Conservation (phyloP, 2,888 invertebrate genomes). For the Pharmacophagus antenor region DNA sequence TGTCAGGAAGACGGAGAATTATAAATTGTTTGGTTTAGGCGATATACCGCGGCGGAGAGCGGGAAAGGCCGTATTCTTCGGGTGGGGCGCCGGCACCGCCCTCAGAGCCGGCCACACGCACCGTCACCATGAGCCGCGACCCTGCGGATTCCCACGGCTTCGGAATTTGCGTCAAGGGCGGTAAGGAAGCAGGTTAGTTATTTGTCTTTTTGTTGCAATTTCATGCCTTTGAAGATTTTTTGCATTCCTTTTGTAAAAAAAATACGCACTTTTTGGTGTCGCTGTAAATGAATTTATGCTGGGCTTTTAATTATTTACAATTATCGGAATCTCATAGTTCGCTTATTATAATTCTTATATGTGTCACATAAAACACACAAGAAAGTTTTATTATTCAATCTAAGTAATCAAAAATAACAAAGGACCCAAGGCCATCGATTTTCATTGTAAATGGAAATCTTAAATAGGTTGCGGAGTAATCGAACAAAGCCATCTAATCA, state of each 20-base stretch:
- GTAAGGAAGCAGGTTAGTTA: constrained; percentile 90
- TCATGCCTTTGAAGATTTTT: neutral
- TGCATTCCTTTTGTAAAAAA: constrained; percentile 1
- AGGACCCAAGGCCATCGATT: constrained; percentile 43
- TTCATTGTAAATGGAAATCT: constrained; percentile 39
- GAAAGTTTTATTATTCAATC: neutral
- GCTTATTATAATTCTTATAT: constrained; percentile 2
- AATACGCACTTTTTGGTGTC: neutral
- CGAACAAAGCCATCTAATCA: constrained; percentile 43
- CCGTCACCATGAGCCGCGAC: constrained; percentile 92
- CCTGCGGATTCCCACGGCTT: constrained; percentile 91
- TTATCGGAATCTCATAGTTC: neutral
- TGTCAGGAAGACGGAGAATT: neutral
- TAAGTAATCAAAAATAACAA: constrained; percentile 5
- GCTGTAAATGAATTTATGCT: neutral
- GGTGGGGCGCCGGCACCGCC: constrained; percentile 82
- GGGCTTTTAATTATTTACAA: neutral
- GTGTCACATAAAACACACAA: too few species aligned
- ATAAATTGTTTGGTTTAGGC: constrained; percentile 47
- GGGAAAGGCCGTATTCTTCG: constrained; percentile 80
- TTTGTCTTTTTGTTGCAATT: constrained; percentile 23
- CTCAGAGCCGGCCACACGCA: constrained; percentile 89
- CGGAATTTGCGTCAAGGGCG: constrained; percentile 95
- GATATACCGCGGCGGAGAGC: constrained; percentile 79
- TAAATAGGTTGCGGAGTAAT: constrained; percentile 45